Conservation (phyloP, 2,797 vertebrate genomes). For the Notolabrus celidotus region DNA sequence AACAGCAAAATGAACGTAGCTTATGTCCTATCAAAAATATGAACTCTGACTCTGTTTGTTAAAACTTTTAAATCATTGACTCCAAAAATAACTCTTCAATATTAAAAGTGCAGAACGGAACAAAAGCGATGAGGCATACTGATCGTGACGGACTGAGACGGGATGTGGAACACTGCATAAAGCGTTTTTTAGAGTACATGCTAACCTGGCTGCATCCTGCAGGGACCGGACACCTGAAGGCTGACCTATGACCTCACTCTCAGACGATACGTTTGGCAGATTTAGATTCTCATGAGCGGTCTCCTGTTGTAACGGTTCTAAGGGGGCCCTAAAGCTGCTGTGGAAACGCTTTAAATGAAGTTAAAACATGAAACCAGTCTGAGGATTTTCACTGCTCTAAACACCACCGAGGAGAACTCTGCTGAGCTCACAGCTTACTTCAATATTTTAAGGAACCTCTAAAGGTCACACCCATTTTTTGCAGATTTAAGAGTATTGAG, state of each 20-base stretch:
- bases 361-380: no score
- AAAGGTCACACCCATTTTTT: no score
- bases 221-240: not conserved
- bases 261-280: not conserved
- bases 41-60: conserved; percentile 59
- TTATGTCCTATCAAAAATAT: conserved; percentile 84
- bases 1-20: conserved; percentile 49
- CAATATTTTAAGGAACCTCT: no score
- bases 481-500: no score
- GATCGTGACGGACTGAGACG: conserved; percentile 5
- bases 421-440: no score
- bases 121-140: no score
- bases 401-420: no score
- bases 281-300: no score
- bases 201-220: conserved; percentile 24
- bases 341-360: no score
- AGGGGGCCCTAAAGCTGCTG: conserved; percentile 39
- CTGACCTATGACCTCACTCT: not conserved
- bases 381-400: no score
- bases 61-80: conserved; percentile 55
- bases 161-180: conserved; percentile 29
- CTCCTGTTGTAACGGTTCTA: no score
- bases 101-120: conserved; percentile 27
- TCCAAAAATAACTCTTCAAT: conserved; percentile 83
- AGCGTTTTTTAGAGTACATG: conserved; percentile 37